phyloP scores from a whole-genome alignment of 2,888 invertebrate species.

The Nymphalis c-album region DNA sequence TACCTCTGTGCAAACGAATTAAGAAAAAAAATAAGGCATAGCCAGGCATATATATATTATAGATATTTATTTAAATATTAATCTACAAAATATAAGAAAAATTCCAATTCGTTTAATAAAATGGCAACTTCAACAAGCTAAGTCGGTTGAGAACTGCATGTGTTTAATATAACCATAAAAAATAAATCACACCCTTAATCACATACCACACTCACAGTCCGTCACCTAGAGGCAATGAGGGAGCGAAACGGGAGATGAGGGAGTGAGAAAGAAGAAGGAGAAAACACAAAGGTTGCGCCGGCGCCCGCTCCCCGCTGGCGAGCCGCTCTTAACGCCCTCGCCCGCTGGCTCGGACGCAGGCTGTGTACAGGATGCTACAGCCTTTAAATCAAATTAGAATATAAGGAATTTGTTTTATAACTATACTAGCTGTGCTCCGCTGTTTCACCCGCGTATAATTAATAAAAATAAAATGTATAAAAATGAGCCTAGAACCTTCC shows the following conservation, averaged over 20 bases:
- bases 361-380: slow-evolving; percentile 47
- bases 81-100: too few relatives aligned
- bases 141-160: neutral
- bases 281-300: slow-evolving; percentile 69
- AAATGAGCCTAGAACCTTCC: too few relatives aligned
- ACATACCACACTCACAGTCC: slow-evolving; percentile 16
- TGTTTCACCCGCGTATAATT: too few relatives aligned
- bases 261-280: slow-evolving; percentile 31
- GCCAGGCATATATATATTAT: too few relatives aligned
- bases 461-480: too few relatives aligned
- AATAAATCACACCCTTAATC: slow-evolving; percentile 22
- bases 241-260: slow-evolving; percentile 16
- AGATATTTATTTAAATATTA: too few relatives aligned
- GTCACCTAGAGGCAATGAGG: slow-evolving; percentile 32
- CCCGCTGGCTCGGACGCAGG: slow-evolving; percentile 58
- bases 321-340: slow-evolving; percentile 50
- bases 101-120: too few relatives aligned
- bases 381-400: too few relatives aligned
- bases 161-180: slow-evolving; percentile 8
- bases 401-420: too few relatives aligned
- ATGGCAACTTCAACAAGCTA: neutral
- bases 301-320: slow-evolving; percentile 73
- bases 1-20: too few relatives aligned
- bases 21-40: too few relatives aligned
- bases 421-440: too few relatives aligned